Percentiles rank a stretch among this genome's conserved stretches.
phyloP scores from a whole-genome alignment of 1,140 invertebrate genomes.

The Linepithema humile region DNA sequence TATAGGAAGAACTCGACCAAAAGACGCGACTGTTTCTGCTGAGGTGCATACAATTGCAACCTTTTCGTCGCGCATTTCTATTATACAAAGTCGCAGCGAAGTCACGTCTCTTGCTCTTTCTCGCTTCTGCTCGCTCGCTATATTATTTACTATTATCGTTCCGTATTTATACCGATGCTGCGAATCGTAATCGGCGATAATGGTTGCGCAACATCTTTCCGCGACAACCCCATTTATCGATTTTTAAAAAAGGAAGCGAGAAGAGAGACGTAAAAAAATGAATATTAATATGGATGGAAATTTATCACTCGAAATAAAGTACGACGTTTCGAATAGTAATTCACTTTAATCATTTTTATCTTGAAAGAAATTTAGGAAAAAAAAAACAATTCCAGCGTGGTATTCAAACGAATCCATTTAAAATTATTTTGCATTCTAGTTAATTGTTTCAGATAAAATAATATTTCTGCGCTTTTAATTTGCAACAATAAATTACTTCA shows the following conservation, averaged over 20 bases:
- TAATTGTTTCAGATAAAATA: background rate
- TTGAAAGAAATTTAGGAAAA: background rate
- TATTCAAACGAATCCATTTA: background rate
- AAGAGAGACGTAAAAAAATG: background rate
- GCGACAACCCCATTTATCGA: background rate
- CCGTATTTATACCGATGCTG: background rate
- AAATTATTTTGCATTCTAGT: conserved; percentile 29
- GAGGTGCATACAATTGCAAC: background rate
- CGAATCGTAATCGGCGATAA: background rate
- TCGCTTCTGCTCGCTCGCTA: background rate
- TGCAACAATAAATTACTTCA: background rate
- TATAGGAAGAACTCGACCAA: conserved; percentile 17
- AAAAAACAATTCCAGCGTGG: background rate
- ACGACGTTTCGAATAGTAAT: background rate
- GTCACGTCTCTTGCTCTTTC: background rate
- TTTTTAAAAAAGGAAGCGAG: conserved; percentile 1
- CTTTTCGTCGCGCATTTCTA: background rate
- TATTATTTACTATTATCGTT: conserved; percentile 24
- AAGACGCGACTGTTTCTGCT: background rate
- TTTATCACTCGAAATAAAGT: background rate
- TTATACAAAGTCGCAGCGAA: background rate
- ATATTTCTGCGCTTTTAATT: background rate
- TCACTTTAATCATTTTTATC: conserved; percentile 14
- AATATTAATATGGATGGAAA: background rate
- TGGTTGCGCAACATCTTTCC: background rate